These are phyloP conservation scores for Nesidiocoris tenuis DNA, from an alignment of 2,888 invertebrate genomes.

Conservation along the genomic window DNA sequence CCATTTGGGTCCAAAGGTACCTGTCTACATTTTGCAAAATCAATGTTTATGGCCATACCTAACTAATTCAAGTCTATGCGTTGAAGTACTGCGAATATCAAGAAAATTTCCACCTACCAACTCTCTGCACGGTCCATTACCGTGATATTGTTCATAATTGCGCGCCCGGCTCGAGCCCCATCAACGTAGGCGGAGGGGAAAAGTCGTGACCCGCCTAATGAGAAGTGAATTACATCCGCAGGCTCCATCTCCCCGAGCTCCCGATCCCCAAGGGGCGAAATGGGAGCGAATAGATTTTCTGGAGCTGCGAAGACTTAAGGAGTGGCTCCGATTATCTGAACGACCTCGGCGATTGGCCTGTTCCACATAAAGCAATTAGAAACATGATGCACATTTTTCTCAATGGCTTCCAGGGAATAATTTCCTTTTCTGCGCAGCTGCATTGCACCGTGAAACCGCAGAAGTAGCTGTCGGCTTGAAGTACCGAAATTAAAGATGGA, in stretches of 20 bases:
- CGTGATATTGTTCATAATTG: neutral
- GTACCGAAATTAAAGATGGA: too few species aligned
- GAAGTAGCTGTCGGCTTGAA: too few species aligned
- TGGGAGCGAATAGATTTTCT: neutral
- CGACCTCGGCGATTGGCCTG: neutral
- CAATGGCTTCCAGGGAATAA: too few species aligned
- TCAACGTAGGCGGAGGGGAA: constrained; percentile 5
- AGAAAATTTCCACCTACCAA: too few species aligned
- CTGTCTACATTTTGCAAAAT: too few species aligned
- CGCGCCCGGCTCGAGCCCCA: neutral
- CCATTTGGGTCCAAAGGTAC: too few species aligned
- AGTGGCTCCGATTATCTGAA: neutral
- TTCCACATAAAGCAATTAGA: neutral
- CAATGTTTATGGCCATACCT: too few species aligned
- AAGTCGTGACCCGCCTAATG: constrained; percentile 30
- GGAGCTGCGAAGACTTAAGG: neutral
- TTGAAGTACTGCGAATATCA: too few species aligned
- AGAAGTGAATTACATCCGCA: constrained; percentile 26
- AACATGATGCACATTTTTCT: neutral
- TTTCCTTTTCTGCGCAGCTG: too few species aligned
- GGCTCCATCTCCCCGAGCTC: constrained; percentile 6
- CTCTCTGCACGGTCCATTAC: too few species aligned
- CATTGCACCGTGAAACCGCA: too few species aligned
- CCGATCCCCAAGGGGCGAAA: neutral
- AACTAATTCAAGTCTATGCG: too few species aligned